Evolutionary conservation across 2,888 invertebrate genomes (phyloP).

Genomic region (Yponomeuta plumbellus): DNA sequence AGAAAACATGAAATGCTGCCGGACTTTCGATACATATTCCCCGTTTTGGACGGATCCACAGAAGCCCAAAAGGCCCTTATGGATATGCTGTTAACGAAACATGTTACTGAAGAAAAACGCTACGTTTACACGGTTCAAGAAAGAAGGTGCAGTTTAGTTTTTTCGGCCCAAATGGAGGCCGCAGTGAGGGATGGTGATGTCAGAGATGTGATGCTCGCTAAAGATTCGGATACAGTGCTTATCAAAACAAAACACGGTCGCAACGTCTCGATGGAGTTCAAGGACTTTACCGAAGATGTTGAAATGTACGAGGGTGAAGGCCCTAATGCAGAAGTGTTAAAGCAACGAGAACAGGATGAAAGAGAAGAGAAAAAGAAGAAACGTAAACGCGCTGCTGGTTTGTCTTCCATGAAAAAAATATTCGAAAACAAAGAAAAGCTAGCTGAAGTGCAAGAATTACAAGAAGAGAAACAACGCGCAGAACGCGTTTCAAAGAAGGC

Average conservation of each 20-base stretch:
- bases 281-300: constrained; percentile 74
- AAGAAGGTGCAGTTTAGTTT: constrained; percentile 83
- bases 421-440: constrained; percentile 86
- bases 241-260: constrained; percentile 84
- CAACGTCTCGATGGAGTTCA: constrained; percentile 84
- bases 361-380: constrained; percentile 73
- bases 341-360: constrained; percentile 76
- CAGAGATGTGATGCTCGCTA: constrained; percentile 84
- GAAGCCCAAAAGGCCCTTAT: constrained; percentile 80
- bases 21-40: constrained; percentile 85
- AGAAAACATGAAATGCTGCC: constrained; percentile 80
- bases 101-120: constrained; percentile 73
- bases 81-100: constrained; percentile 78
- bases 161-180: constrained; percentile 83
- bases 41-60: constrained; percentile 81
- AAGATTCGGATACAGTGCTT: constrained; percentile 84
- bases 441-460: constrained; percentile 77
- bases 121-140: constrained; percentile 87
- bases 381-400: constrained; percentile 78
- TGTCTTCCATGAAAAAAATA: constrained; percentile 81
- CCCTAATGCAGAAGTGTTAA: constrained; percentile 79
- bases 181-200: constrained; percentile 87
- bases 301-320: constrained; percentile 84
- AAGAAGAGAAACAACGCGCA: constrained; percentile 71
- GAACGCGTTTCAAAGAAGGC: constrained; percentile 59